Conservation (phyloP, 2,888 invertebrate genomes). For the Pollenia amentaria region DNA sequence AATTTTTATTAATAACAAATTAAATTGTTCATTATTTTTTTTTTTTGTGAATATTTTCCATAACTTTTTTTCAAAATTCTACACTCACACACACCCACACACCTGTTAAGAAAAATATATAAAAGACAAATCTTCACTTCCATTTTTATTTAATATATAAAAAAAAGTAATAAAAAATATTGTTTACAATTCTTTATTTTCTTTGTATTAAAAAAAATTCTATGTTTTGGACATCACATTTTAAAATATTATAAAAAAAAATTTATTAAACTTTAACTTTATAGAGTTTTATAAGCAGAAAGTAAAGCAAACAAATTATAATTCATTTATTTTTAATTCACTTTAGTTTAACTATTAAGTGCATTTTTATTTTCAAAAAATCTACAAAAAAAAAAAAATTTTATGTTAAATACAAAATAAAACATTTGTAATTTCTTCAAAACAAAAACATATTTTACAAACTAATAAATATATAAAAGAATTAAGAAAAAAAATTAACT, state of each 20-base stretch:
- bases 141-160: constrained; percentile 66
- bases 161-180: constrained; percentile 27
- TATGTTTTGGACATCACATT: constrained; percentile 66
- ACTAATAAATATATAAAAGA: constrained; percentile 68
- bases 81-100: constrained; percentile 2
- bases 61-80: constrained; percentile 41
- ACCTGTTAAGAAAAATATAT: constrained; percentile 7
- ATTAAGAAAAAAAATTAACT: constrained; percentile 28
- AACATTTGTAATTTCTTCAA: constrained; percentile 65
- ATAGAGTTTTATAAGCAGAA: neutral
- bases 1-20: constrained; percentile 58
- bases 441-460: constrained; percentile 58
- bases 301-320: constrained; percentile 27
- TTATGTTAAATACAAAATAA: constrained; percentile 57
- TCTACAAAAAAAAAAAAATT: neutral
- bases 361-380: constrained; percentile 66
- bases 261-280: constrained; percentile 30
- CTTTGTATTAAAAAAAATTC: constrained; percentile 47
- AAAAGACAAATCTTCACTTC: constrained; percentile 70
- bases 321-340: constrained; percentile 65
- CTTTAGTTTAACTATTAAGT: constrained; percentile 70
- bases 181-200: constrained; percentile 36
- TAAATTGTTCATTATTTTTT: constrained; percentile 39
- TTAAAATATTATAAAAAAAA: constrained; percentile 26
- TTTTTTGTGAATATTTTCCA: constrained; percentile 65